phyloP scores from a whole-genome alignment of 2,113 vertebrate species.

The Piaya cayana region DNA sequence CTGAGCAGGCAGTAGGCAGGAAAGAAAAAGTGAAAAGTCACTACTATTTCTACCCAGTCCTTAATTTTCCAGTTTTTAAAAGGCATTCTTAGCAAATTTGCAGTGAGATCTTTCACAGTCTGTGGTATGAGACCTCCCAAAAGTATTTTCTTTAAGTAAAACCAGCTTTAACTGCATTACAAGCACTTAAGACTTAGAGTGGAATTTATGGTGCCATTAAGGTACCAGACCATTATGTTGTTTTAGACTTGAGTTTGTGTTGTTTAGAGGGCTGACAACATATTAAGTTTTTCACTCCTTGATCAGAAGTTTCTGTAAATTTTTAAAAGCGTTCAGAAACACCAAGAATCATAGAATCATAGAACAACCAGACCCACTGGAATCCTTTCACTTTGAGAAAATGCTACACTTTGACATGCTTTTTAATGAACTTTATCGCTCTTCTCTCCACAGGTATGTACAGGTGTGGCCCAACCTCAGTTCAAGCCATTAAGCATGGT shows the following conservation, averaged over 20 bases:
- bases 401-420: neutral
- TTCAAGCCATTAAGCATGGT: constrained; percentile 93
- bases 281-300: neutral
- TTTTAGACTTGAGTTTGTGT: neutral
- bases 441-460: constrained; percentile 84
- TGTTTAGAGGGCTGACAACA: neutral
- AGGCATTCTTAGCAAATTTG: neutral
- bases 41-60: neutral
- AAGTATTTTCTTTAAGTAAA: neutral
- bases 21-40: neutral
- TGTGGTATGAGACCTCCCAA: neutral
- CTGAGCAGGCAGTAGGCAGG: neutral
- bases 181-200: neutral
- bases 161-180: neutral
- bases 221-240: neutral
- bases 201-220: neutral
- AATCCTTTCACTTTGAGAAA: neutral
- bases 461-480: constrained; percentile 93
- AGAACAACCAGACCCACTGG: too few species aligned
- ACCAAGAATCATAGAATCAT: too few species aligned
- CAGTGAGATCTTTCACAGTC: neutral
- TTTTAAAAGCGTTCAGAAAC: neutral
- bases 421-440: neutral
- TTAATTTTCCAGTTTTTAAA: neutral
- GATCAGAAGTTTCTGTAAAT: neutral